Base-by-base conservation (phyloP, 2,113 vertebrate species). In the Rhodinocichla rosea region DNA sequence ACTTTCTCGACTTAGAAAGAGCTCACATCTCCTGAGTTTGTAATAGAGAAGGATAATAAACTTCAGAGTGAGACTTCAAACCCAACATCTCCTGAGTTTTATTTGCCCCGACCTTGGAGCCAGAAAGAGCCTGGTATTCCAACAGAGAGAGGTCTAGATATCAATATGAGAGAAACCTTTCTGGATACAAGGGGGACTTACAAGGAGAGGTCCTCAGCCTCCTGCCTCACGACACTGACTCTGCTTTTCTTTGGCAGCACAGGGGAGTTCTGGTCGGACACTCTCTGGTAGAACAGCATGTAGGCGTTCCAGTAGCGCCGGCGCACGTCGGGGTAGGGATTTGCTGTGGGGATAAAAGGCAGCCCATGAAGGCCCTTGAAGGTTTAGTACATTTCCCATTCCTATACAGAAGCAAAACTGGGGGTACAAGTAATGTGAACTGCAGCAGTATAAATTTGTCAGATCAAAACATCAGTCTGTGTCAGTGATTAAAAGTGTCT, bases 241-340 rank as follows among this genome's bases (percentile, higher is more conserved):
- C 99, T 85, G 92, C 99, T 99, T 94, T 99, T 99, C 98, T 99
- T 99, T 96, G 99, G 99, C 37, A 99, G 87, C 32, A 99, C 99
- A 0, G 99, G 99, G 2, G 99, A 99, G 97, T 99, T 99, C 93
- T 99, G 99, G 89, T 99, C 99, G 3, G 99, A 99, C 53, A 99
- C 99, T 60, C 99, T 98, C 97, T 99, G 99, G 97, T 99, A 99
- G 94, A 99, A 99, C 69, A 99, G 97, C 99, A 99, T 99, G 95
- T 99, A 99, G 84, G 99, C 99, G 5, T 99, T 99, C 99, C 99
- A 99, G 97, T 99, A 99, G 45, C 99, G 98, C 64, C 99, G 98
- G 24, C 99, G 98, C 45, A 99, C 98, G 6, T 99, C 99, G 15
- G 99, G 99, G 94, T 99, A 99, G 0, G 99, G 99, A 75, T 99